Base-by-base conservation (phyloP, 2,113 vertebrate species). In the Cepphus grylle region DNA sequence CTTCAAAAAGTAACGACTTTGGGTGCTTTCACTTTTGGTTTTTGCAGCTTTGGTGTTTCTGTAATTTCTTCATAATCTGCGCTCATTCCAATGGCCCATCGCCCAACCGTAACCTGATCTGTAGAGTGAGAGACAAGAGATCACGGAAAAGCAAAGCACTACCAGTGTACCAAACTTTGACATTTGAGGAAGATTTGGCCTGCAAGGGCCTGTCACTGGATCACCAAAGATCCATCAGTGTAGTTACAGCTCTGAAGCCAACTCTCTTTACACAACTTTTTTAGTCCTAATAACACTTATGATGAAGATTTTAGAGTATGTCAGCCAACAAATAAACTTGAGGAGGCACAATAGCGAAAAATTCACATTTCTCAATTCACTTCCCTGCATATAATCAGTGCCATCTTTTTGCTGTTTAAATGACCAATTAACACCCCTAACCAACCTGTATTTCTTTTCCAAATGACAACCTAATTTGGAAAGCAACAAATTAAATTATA, bases 1-100 rank as follows among this genome's bases (percentile, higher is more conserved):
- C 67, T 58, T 99, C 97, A 99, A 91, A 99, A 99, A 27, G 84
- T 97, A 88, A 99, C 99, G 82, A 99, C 97, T 92, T 99, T 99
- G 25, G 97, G 90, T 86, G 55, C 85, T 96, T 98, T 99, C 52
- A 96, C 86, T 95, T 97, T 98, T 3, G 86, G 7, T 73, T 98
- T 98, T 82, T 97, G 94, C 19, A 38, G 71, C 45, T 90, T 98
- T n/a, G 98, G 96, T 1, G 90, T 69, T 30, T 98, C 97, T 29
- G 96, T 69, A 15, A 99, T 88, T 10, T 99, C 99, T 96, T 99
- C 98, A 19, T 99, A 97, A 97, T 99, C 99, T 0, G 99, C 99
- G 6, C 99, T 99, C 98, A 99, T 99, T 34, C 98, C 98, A 67
- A 97, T 97, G 85, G 98, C 98, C 98, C 99, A 98, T 96, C 99